A percentile compares a stretch with the other conserved stretches of the same genome.
Conservation (phyloP, 1,140 invertebrate genomes). For the Apis cerana region DNA sequence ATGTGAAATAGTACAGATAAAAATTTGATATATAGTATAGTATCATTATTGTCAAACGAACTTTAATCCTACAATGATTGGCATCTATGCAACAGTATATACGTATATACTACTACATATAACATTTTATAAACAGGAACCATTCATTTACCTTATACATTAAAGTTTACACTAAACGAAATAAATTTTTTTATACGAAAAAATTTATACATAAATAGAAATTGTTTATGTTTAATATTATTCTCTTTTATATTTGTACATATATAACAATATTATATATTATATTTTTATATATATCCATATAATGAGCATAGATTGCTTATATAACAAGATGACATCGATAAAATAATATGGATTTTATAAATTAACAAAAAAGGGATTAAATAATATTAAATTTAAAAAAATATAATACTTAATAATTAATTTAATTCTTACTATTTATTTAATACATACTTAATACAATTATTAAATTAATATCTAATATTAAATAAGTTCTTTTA, state of each 20-base stretch:
- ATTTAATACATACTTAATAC: background rate
- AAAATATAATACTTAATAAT: too few species aligned
- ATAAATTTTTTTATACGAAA: background rate
- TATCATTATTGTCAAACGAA: conserved; percentile 10
- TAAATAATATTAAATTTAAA: too few species aligned
- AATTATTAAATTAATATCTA: background rate
- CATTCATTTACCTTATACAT: background rate
- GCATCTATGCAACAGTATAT: background rate
- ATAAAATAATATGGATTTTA: background rate
- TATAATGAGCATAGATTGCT: background rate
- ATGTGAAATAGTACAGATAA: background rate
- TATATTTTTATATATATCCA: too few species aligned
- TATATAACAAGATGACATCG: background rate
- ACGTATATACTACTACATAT: too few species aligned
- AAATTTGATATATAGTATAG: background rate
- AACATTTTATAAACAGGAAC: conserved; percentile 16
- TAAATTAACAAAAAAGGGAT: too few species aligned
- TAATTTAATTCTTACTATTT: too few species aligned
- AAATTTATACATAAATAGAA: background rate
- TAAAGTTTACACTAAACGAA: background rate
- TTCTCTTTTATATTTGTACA: background rate
- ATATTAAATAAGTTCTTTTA: background rate
- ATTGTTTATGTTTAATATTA: background rate
- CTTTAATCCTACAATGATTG: conserved; percentile 25
- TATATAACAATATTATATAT: too few species aligned